These are phyloP conservation scores for Pachyramphus minor DNA, from an alignment of 2,113 vertebrate species.

Conservation along the genomic window DNA sequence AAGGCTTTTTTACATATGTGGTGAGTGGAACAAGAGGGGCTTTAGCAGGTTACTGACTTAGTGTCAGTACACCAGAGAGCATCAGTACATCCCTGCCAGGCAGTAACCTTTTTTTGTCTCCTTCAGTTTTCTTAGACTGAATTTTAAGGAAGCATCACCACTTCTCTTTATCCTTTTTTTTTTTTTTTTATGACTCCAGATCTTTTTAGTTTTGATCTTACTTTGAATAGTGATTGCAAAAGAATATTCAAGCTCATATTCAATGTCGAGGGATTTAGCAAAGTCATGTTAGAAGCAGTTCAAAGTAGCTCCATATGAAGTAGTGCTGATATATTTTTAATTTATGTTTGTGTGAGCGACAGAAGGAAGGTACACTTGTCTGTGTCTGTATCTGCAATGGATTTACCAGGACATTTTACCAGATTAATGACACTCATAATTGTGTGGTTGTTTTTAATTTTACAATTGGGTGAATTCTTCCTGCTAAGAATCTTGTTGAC, in stretches of 20 bases:
- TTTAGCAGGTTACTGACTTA: background rate
- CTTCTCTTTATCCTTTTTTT: background rate
- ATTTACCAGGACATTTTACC: background rate
- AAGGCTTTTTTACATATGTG: background rate
- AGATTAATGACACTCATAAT: background rate
- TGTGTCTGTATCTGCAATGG: background rate
- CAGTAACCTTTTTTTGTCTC: background rate
- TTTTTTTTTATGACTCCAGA: background rate
- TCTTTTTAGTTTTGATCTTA: background rate
- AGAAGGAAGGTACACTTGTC: background rate
- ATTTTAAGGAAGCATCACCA: background rate
- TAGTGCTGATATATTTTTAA: background rate
- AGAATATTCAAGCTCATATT: background rate
- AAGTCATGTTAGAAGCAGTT: background rate
- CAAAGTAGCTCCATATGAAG: background rate
- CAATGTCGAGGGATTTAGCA: background rate
- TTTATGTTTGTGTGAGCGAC: background rate
- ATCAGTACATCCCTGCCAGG: background rate
- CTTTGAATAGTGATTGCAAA: background rate
- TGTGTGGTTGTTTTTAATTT: background rate
- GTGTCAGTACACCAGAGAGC: background rate
- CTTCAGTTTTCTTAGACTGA: background rate
- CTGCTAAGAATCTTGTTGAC: background rate
- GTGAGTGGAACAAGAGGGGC: background rate
- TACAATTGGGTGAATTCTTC: background rate